phyloP scores from a whole-genome alignment of 2,113 vertebrate species.

The Cariama cristata region DNA sequence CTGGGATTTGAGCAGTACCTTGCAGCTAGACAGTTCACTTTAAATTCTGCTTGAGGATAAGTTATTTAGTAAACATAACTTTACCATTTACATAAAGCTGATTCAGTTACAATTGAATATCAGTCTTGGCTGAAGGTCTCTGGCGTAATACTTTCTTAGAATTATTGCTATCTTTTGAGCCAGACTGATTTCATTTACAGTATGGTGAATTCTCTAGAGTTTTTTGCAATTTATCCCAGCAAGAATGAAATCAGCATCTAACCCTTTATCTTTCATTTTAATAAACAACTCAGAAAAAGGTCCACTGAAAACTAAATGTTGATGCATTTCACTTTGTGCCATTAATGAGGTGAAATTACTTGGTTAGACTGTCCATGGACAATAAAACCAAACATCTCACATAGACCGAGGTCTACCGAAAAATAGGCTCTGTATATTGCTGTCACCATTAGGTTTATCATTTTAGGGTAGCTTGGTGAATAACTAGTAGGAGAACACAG shows the following conservation, averaged over 20 bases:
- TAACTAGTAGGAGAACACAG: neutral
- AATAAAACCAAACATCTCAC: neutral
- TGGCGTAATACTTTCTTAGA: neutral
- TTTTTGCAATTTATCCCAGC: neutral
- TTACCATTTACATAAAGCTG: conserved; percentile 8
- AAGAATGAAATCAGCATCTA: neutral
- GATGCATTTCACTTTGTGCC: neutral
- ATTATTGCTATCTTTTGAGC: neutral
- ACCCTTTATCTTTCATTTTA: neutral
- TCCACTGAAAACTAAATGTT: neutral
- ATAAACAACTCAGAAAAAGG: neutral
- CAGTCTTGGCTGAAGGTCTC: neutral
- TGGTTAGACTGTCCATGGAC: neutral
- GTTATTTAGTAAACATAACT: conserved; percentile 17
- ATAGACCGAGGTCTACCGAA: neutral
- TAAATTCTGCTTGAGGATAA: neutral
- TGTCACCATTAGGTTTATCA: neutral
- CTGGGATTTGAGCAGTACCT: neutral
- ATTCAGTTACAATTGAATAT: neutral
- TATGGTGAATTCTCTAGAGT: neutral
- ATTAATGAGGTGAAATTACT: neutral
- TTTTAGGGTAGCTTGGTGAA: neutral
- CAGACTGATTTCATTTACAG: neutral
- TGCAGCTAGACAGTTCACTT: neutral
- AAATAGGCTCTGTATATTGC: neutral